Evolutionary conservation across 2,888 invertebrate species (phyloP).

Genomic region (Drosophila cracens): DNA sequence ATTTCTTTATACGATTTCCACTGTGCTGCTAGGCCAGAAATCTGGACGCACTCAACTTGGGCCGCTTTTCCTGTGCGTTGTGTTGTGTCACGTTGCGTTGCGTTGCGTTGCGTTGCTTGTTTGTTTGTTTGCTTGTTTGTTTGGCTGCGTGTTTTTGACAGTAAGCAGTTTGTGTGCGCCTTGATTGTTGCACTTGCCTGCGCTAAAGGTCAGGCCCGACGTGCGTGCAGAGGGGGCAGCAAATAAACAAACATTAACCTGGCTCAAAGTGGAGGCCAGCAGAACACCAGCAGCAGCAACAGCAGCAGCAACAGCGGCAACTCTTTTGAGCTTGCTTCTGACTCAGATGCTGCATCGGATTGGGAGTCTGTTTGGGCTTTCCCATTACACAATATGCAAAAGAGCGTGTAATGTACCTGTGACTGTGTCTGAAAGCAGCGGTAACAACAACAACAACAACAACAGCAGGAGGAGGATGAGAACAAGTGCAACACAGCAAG

Average conservation of each 20-base stretch:
- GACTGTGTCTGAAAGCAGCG: constrained; percentile 43
- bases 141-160: constrained; percentile 74
- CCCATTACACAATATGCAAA: constrained; percentile 72
- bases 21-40: constrained; percentile 28
- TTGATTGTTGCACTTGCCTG: constrained; percentile 77
- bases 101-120: constrained; percentile 29
- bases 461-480: background rate
- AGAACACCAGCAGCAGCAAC: constrained; percentile 5
- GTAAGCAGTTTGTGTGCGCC: constrained; percentile 77
- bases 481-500: constrained; percentile 17
- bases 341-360: constrained; percentile 29
- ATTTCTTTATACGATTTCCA: constrained; percentile 15
- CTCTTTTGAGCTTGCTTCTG: constrained; percentile 58
- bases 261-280: constrained; percentile 39
- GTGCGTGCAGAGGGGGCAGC: constrained; percentile 49
- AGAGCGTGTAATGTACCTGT: constrained; percentile 70
- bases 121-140: constrained; percentile 61
- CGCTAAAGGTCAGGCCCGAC: constrained; percentile 59
- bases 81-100: constrained; percentile 25
- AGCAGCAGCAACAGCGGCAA: constrained; percentile 25
- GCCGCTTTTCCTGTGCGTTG: constrained; percentile 39
- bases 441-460: constrained; percentile 12
- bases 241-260: constrained; percentile 75
- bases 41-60: constrained; percentile 29
- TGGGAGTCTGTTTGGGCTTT: constrained; percentile 39